phyloP scores from a whole-genome alignment of 2,888 invertebrate genomes.

The Apomyelois bistriatella region DNA sequence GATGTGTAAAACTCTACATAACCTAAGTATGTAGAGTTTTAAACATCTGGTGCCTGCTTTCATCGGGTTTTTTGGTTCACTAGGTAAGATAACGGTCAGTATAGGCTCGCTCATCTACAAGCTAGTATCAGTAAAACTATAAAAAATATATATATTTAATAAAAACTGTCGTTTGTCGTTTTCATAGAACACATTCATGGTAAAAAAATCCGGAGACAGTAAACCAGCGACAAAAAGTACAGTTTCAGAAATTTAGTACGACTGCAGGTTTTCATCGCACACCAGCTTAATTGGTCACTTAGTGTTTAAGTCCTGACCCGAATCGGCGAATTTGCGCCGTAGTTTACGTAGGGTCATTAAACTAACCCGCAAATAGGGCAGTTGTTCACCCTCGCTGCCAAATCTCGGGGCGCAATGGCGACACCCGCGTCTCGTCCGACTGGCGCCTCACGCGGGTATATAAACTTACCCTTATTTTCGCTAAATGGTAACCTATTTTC shows the following conservation, averaged over 20 bases:
- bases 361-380: constrained; percentile 40
- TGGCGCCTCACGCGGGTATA: constrained; percentile 34
- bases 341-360: constrained; percentile 32
- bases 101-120: too few relatives aligned
- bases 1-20: too few relatives aligned
- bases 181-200: too few relatives aligned
- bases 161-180: too few relatives aligned
- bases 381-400: constrained; percentile 40
- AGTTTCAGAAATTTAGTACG: background rate
- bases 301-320: constrained; percentile 9
- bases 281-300: constrained; percentile 12
- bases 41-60: too few relatives aligned
- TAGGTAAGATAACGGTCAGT: too few relatives aligned
- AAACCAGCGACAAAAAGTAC: too few relatives aligned
- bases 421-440: constrained; percentile 22
- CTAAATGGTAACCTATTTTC: constrained; percentile 41
- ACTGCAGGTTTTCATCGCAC: background rate
- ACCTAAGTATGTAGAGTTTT: too few relatives aligned
- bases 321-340: constrained; percentile 8
- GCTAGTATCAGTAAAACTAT: too few relatives aligned
- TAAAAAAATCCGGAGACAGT: too few relatives aligned
- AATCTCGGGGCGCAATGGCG: constrained; percentile 32
- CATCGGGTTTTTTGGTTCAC: too few relatives aligned
- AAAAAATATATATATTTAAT: too few relatives aligned
- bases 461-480: constrained; percentile 39